Percentiles rank a stretch among this genome's conserved stretches.
phyloP scores from a whole-genome alignment of 2,113 vertebrate species.

The Poeciliopsis retropinna region DNA sequence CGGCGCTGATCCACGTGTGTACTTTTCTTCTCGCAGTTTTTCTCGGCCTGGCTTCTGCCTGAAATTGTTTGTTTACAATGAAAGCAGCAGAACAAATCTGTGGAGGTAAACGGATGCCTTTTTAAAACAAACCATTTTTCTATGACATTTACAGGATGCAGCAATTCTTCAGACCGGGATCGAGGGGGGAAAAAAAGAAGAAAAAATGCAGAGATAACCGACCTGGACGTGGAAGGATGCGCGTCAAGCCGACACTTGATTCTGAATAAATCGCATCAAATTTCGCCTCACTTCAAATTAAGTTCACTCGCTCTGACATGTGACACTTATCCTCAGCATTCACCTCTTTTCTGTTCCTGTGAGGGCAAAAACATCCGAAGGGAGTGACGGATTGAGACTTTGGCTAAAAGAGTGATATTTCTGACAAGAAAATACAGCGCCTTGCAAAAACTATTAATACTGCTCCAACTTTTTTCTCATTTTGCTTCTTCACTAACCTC shows the following conservation, averaged over 20 bases:
- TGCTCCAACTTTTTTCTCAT: background rate
- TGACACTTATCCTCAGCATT: slow-evolving; percentile 66
- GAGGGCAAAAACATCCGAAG: slow-evolving; percentile 35
- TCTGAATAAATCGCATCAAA: slow-evolving; percentile 73
- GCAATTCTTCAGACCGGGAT: slow-evolving; percentile 38
- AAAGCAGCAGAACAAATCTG: slow-evolving; percentile 21
- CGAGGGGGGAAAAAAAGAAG: slow-evolving; percentile 4
- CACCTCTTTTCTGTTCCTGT: slow-evolving; percentile 32
- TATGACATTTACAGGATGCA: slow-evolving; percentile 11
- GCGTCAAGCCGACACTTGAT: slow-evolving; percentile 65
- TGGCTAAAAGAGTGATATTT: slow-evolving; percentile 33
- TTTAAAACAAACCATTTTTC: slow-evolving; percentile 34
- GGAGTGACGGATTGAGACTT: slow-evolving; percentile 19
- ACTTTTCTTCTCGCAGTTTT: slow-evolving; percentile 32
- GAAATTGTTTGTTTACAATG: slow-evolving; percentile 15
- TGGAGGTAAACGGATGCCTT: slow-evolving; percentile 1
- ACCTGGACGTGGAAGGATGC: slow-evolving; percentile 64
- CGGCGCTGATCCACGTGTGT: slow-evolving; percentile 77
- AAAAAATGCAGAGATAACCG: slow-evolving; percentile 49
- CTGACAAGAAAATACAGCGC: slow-evolving; percentile 20
- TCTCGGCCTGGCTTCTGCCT: slow-evolving; percentile 44
- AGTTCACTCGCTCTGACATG: slow-evolving; percentile 65
- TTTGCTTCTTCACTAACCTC: background rate
- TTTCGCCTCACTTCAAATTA: slow-evolving; percentile 71
- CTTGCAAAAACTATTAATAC: background rate